Conservation (phyloP, 92 coral and sea anemone species). For the Phenganax subtilis region DNA sequence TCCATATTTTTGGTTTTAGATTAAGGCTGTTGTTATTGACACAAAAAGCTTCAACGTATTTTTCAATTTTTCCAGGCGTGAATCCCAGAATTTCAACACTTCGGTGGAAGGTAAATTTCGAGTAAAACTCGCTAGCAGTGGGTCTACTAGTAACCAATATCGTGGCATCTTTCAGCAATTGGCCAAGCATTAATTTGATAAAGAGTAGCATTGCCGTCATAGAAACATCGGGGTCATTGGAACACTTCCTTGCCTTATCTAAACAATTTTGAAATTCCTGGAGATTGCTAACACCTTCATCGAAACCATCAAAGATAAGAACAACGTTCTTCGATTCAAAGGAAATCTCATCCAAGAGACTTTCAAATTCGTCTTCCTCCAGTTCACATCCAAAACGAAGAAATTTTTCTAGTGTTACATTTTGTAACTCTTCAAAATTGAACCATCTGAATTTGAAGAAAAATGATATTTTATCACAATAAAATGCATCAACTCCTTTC, state of each 20-base stretch:
- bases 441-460: not conserved
- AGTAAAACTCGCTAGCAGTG: conserved; percentile 34
- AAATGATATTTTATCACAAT: not conserved
- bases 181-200: conserved; percentile 40
- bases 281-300: conserved; percentile 39
- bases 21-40: not conserved
- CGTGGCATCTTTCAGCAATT: conserved; percentile 50
- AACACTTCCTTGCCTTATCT: not conserved
- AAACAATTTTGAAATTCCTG: not conserved
- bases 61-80: conserved; percentile 42
- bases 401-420: conserved; percentile 35
- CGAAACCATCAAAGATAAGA: conserved; percentile 60
- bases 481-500: not conserved
- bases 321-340: conserved; percentile 38
- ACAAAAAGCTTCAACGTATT: conserved; percentile 43
- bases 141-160: conserved; percentile 55
- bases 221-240: not conserved
- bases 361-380: not conserved
- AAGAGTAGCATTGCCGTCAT: conserved; percentile 47
- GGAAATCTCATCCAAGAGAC: not conserved
- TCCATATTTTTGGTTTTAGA: not conserved
- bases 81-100: conserved; percentile 58
- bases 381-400: not conserved
- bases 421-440: conserved; percentile 1
- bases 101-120: conserved; percentile 25